Evolutionary conservation across 2,113 vertebrate species (phyloP).

Genomic region (Pseudois nayaur): DNA sequence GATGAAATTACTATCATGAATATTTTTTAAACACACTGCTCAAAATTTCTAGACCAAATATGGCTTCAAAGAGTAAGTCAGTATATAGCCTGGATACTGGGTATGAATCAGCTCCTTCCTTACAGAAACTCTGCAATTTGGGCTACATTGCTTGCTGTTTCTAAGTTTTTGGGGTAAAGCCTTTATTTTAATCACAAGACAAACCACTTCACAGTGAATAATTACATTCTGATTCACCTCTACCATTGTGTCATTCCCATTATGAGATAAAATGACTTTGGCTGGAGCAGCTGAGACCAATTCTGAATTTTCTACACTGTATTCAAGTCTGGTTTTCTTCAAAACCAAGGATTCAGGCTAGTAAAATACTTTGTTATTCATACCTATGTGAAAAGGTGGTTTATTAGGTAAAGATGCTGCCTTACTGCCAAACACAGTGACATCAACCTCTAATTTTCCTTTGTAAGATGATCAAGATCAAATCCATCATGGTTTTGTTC

Average conservation of each 20-base stretch:
- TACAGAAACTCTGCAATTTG: background rate
- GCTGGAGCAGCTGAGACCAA: background rate
- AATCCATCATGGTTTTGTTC: constrained; percentile 37
- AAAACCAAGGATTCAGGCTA: background rate
- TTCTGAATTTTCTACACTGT: constrained; percentile 24
- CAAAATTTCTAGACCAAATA: background rate
- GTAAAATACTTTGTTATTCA: constrained; percentile 6
- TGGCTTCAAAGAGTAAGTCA: background rate
- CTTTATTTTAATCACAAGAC: constrained; percentile 41
- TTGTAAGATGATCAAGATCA: constrained; percentile 3
- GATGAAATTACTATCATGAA: background rate
- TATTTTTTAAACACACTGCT: background rate
- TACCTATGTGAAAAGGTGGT: background rate
- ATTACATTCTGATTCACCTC: constrained; percentile 10
- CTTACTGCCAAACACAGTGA: background rate
- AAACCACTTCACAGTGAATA: constrained; percentile 17
- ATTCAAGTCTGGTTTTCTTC: constrained; percentile 9
- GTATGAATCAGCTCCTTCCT: background rate
- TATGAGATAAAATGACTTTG: constrained; percentile 46
- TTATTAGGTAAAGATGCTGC: background rate
- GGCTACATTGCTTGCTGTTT: background rate
- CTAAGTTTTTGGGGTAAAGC: background rate
- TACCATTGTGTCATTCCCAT: background rate
- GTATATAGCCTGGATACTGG: background rate
- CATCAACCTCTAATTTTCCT: constrained; percentile 13